Percentiles rank a stretch among this genome's conserved stretches.
phyloP scores from a whole-genome alignment of 1,140 invertebrate genomes.

The Sycophaga agraensis region DNA sequence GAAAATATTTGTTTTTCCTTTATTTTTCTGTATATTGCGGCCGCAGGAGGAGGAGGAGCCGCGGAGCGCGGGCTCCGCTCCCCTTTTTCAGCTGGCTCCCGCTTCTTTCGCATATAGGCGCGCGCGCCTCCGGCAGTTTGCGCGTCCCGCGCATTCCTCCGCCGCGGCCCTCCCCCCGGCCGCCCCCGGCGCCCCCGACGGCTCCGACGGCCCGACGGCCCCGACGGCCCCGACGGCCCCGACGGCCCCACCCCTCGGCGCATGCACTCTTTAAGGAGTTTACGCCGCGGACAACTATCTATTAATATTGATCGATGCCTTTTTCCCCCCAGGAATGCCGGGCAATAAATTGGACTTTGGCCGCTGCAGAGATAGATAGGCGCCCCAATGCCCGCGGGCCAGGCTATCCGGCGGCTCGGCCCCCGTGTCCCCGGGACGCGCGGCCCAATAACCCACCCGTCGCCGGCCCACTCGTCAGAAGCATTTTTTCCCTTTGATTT shows the following conservation, averaged over 20 bases:
- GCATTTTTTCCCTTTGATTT: no score
- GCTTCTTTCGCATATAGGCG: background rate
- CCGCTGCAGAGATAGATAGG: conserved; percentile 15
- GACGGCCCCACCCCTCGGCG: no score
- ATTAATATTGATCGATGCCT: conserved; percentile 6
- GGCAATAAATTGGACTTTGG: background rate
- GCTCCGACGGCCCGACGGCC: no score
- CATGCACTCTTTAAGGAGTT: no score
- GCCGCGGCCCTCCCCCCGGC: no score
- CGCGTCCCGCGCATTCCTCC: background rate
- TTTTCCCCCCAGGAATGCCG: background rate
- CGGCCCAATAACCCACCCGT: no score
- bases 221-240: no score
- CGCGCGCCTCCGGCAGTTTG: background rate
- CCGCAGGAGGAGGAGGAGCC: background rate
- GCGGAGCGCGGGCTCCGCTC: conserved; percentile 26
- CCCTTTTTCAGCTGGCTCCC: conserved; percentile 21
- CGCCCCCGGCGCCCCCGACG: no score
- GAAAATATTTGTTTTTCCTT: conserved; percentile 45
- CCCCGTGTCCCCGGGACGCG: no score
- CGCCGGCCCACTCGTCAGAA: no score
- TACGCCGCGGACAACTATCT: background rate
- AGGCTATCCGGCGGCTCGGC: no score
- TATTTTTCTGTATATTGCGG: conserved; percentile 13
- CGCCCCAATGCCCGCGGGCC: no score